Evolutionary conservation across 2,888 invertebrate species (phyloP), one percentile per base, ranked within the genome.

Genomic region (Xanthorhoe spadicearia): DNA sequence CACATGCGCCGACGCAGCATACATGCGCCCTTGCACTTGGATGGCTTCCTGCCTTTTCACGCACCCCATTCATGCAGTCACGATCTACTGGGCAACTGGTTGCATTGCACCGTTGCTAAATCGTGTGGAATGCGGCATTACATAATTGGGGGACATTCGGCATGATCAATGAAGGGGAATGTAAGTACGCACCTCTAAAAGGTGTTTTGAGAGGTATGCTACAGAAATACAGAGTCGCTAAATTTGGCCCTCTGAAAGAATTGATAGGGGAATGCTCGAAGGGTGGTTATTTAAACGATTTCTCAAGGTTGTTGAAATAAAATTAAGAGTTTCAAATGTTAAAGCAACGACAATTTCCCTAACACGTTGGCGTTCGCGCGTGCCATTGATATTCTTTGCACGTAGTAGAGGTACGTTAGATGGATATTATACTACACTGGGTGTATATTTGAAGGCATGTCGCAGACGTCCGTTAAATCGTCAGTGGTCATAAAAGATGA

Each of bases 31-130:
- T 87, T 86, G 88, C 86, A 85, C 84, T 86, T 85, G 80, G 73
- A 78, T 70, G 74, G 76, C 83, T 88, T 88, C 88, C 88, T 87
- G 88, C 73, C 82, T 79, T 82, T 88, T 86, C 80, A 86, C 72
- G 74, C 78, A 81, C 85, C 86, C 83, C 79, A 88, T 88, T 87
- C 82, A 87, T 76, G 68, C 72, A 70, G 86, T 85, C 87, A 87
- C 85, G 87, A 79, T 74, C 84, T 75, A 79, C 73, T 83, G 83
- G 72, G 76, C 82, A 82, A 80, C 80, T 79, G 81, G 51, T 80
- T 78, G 68, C 69, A 73, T 80, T 78, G 68, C 69, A 73, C 73
- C 73, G 80, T 77, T 76, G 77, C 80, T 77, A 77, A 82, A 82
- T 79, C 50, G 35, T 64, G 60, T 79, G 74, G 75, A 76, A 74